phyloP scores from a whole-genome alignment of 2,797 vertebrate species.

The Acanthurus leucopareius region DNA sequence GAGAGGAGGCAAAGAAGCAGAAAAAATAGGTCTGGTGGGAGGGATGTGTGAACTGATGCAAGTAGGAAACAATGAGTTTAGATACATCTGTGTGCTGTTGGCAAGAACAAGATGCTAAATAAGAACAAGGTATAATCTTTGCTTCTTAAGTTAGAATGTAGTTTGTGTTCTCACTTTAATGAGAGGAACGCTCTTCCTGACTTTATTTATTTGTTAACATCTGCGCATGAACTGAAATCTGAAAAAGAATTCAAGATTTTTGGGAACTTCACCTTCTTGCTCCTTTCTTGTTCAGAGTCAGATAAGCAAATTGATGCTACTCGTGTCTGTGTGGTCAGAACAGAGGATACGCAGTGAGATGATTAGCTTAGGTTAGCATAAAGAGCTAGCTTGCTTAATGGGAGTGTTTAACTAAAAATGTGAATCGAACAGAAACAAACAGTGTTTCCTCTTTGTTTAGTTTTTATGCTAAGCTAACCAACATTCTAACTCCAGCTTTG shows the following conservation, averaged over 20 bases:
- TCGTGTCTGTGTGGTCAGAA: neutral
- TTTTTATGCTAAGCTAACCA: too few relatives aligned
- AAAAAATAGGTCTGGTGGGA: neutral
- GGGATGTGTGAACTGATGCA: slow-evolving; percentile 34
- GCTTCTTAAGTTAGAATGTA: too few relatives aligned
- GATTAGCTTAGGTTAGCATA: neutral
- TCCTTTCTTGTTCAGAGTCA: neutral
- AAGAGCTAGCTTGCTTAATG: neutral
- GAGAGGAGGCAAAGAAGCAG: slow-evolving; percentile 14
- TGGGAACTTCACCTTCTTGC: neutral
- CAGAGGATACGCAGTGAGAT: too few relatives aligned
- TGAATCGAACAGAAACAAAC: too few relatives aligned
- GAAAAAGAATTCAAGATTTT: neutral
- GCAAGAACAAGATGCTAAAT: too few relatives aligned
- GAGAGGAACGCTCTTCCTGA: too few relatives aligned
- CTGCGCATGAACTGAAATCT: neutral
- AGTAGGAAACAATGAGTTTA: neutral
- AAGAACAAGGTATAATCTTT: too few relatives aligned
- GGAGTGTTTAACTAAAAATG: too few relatives aligned
- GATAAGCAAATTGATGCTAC: neutral
- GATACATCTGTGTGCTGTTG: neutral
- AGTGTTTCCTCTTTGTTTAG: too few relatives aligned
- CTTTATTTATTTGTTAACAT: neutral
- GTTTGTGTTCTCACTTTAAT: too few relatives aligned
- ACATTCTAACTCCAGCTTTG: too few relatives aligned